These are phyloP conservation scores for Bombus superbus DNA, from an alignment of 1,140 invertebrate genomes.

Conservation along the genomic window DNA sequence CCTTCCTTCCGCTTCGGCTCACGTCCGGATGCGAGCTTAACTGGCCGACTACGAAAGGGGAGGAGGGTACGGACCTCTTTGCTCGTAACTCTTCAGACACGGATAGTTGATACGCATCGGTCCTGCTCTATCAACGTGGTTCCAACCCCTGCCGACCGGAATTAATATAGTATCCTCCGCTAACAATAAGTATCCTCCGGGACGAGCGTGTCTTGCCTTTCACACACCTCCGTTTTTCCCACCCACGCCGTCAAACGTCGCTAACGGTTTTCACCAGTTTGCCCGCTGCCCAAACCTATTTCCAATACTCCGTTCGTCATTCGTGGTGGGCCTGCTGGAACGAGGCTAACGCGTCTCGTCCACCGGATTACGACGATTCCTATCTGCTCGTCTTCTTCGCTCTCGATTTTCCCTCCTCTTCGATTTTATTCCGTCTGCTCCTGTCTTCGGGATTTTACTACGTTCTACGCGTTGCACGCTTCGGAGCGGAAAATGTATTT, in stretches of 20 bases:
- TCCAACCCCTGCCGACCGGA: conserved; percentile 30
- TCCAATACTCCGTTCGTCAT: not conserved
- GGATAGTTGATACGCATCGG: conserved; percentile 35
- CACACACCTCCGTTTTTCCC: not conserved
- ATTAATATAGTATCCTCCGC: conserved; percentile 15
- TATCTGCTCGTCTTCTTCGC: not conserved
- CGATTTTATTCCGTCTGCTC: not conserved
- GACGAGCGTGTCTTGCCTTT: conserved; percentile 3
- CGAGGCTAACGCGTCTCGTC: not conserved
- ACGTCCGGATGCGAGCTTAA: conserved; percentile 80
- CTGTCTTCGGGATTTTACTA: not conserved
- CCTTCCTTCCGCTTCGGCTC: conserved; percentile 81
- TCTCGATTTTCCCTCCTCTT: not conserved
- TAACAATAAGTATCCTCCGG: conserved; percentile 1
- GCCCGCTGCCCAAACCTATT: not conserved
- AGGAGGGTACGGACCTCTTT: conserved; percentile 41
- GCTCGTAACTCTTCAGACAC: conserved; percentile 43
- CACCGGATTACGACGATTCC: not conserved
- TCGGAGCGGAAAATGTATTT: not conserved
- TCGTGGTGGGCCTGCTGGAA: not conserved
- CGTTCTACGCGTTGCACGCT: not conserved
- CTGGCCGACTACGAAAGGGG: conserved; percentile 40
- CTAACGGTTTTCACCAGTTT: not conserved
- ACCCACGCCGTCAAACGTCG: not conserved
- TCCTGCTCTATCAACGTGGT: conserved; percentile 24